Evolutionary conservation across 2,113 vertebrate genomes (phyloP).

Genomic region (Thalassarche chlororhynchos): DNA sequence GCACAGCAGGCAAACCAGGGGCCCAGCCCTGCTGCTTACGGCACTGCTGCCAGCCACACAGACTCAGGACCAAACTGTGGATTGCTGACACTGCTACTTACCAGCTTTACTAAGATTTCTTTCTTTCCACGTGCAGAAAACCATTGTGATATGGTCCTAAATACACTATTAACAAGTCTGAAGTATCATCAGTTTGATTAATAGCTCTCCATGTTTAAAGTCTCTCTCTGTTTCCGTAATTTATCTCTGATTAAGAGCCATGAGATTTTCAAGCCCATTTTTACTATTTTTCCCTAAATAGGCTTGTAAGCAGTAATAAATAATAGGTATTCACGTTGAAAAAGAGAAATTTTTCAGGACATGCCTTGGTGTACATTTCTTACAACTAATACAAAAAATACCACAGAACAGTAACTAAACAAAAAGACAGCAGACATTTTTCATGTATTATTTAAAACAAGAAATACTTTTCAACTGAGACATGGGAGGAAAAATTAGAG

Average conservation of each 20-base stretch:
- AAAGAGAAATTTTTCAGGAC: slow-evolving; percentile 20
- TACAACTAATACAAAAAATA: slow-evolving; percentile 29
- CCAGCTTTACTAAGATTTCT: background rate
- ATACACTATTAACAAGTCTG: background rate
- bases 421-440: slow-evolving; percentile 26
- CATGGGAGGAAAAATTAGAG: background rate
- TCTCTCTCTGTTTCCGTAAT: background rate
- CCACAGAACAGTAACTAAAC: slow-evolving; percentile 34
- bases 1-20: background rate
- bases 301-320: slow-evolving; percentile 48
- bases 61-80: background rate
- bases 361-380: slow-evolving; percentile 40
- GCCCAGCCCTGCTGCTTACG: accelerated
- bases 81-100: background rate
- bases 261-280: slow-evolving; percentile 17
- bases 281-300: slow-evolving; percentile 22
- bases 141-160: background rate
- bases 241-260: slow-evolving; percentile 51
- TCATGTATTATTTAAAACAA: slow-evolving; percentile 47
- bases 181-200: slow-evolving; percentile 35
- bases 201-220: slow-evolving; percentile 19
- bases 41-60: background rate
- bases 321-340: background rate
- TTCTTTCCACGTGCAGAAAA: background rate
- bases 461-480: slow-evolving; percentile 36